Evolutionary conservation across 2,888 invertebrate genomes (phyloP).

Genomic region (Dynastes hyllus): DNA sequence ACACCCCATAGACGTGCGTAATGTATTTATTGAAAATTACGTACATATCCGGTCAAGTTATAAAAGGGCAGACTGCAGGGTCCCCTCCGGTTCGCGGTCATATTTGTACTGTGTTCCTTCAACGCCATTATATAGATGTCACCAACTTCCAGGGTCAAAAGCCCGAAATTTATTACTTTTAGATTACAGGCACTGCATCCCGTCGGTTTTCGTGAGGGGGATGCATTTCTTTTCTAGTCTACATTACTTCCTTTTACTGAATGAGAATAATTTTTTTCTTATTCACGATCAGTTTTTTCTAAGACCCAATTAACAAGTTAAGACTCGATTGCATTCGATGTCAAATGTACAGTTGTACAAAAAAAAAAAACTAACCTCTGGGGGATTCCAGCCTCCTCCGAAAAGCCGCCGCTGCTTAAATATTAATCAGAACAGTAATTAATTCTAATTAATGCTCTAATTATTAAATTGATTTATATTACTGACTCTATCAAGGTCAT

Average conservation of each 20-base stretch:
- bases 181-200: slow-evolving; percentile 26
- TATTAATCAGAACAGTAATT: too few species aligned
- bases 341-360: too few species aligned
- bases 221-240: slow-evolving; percentile 20
- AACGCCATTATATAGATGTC: slow-evolving; percentile 48
- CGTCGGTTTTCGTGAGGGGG: neutral
- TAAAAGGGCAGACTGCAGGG: neutral
- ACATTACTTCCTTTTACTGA: slow-evolving; percentile 2
- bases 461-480: too few species aligned
- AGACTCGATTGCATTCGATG: too few species aligned
- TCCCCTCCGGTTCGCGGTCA: neutral
- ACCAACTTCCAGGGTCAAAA: slow-evolving; percentile 49
- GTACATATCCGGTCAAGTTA: slow-evolving; percentile 8
- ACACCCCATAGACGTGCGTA: neutral
- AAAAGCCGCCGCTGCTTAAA: too few species aligned
- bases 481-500: too few species aligned
- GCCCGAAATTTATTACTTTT: slow-evolving; percentile 50
- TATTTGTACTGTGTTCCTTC: slow-evolving; percentile 3
- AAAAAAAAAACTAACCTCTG: too few species aligned
- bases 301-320: too few species aligned
- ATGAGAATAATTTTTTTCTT: too few species aligned
- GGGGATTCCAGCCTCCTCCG: too few species aligned
- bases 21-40: neutral
- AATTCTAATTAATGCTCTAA: too few species aligned
- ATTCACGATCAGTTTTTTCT: too few species aligned